Base-by-base conservation (phyloP, 2,888 invertebrate genomes). In the Leptothorax acervorum region DNA sequence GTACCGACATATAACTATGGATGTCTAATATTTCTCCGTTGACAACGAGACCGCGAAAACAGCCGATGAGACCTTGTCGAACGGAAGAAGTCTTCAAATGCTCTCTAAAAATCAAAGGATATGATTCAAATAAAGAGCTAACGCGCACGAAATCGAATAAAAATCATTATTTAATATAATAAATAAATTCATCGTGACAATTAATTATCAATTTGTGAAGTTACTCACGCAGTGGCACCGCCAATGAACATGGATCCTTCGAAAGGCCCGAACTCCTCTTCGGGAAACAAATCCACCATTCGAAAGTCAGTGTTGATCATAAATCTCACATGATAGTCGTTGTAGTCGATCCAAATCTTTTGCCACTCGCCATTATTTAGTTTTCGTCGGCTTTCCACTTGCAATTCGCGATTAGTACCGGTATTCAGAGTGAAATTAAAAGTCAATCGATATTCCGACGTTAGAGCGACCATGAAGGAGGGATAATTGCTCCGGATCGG, bases 331-430 rank as follows among this genome's bases (percentile, higher is more conserved):
- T 99, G 99, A 95, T 98, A 98, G 94, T 98, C 97, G 95, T 99
- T 98, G 94, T 98, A 98, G 95, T 99, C 99, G 86, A 99, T 98
- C 98, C 98, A 98, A 88, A 99, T 97, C 95, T 98, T 98, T 95
- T 99, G 99, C 99, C 99, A 99, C 94, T 98, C 98, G 0, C 99
- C 99, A 74, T 98, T 97, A 94, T 98, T 99, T 70, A 99, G 95
- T 93, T 97, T 97, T 66, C 97, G 96, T 88, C 97, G 96, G 3
- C 98, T 98, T 92, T 97, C 97, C 86, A 99, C 97, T 65, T 97
- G 98, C 84, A 98, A 95, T 93, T 97, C 97, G 88, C 97, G 96
- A 70, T 97, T 97, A 9, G 97, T 97, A 0, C 97, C 98, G 55
- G 97, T 98, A 95, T 97, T 98, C 48, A 98, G 95, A 0, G 98